Evolutionary conservation across 2,113 vertebrate species (phyloP).

Genomic region (Stegostoma tigrinum): DNA sequence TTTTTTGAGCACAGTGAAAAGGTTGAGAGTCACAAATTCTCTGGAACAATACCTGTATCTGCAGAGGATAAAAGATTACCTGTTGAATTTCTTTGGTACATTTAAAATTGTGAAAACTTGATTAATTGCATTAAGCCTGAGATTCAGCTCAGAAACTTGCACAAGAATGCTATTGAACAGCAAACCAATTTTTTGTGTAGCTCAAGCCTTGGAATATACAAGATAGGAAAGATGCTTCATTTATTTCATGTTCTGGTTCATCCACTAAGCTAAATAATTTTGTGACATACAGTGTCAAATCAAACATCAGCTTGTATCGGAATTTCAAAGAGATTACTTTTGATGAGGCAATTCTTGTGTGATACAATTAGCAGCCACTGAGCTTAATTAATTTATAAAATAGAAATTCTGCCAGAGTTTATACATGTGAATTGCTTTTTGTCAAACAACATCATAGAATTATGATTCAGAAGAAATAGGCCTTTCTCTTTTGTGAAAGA

Average conservation of each 20-base stretch:
- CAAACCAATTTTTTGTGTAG: background rate
- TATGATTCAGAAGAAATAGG: background rate
- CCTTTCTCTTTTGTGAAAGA: background rate
- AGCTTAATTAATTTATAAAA: conserved; percentile 28
- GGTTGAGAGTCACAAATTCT: background rate
- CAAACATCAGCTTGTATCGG: background rate
- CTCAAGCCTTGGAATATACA: background rate
- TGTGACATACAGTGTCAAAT: conserved; percentile 1
- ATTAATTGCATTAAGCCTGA: background rate
- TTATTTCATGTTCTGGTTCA: background rate
- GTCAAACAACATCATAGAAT: background rate
- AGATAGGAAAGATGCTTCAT: background rate
- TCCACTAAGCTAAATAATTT: conserved; percentile 9
- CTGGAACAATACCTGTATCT: background rate
- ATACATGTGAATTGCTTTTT: background rate
- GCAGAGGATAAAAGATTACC: background rate
- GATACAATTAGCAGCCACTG: conserved; percentile 7
- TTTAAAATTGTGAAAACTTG: background rate
- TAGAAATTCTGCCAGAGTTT: background rate
- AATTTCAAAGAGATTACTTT: conserved; percentile 26
- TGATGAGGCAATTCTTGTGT: background rate
- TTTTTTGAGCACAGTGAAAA: background rate
- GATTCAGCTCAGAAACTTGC: background rate
- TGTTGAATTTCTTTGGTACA: background rate
- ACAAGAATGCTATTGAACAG: background rate